phyloP scores from a whole-genome alignment of 2,797 vertebrate species.

The Clamator glandarius region DNA sequence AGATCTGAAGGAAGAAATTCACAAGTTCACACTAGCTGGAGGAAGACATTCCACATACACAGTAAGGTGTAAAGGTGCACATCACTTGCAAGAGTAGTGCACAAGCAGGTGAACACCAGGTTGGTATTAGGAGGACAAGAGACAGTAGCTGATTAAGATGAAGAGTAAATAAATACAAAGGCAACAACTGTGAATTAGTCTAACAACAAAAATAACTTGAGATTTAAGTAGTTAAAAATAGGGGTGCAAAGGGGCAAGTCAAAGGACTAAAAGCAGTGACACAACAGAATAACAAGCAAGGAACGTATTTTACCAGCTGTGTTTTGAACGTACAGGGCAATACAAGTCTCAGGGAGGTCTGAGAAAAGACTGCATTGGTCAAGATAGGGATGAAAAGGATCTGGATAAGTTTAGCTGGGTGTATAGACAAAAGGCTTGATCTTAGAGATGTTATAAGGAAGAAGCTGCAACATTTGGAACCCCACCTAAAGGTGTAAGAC shows the following conservation, averaged over 20 bases:
- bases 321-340: constrained; percentile 61
- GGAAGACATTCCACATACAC: neutral
- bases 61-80: neutral
- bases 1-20: constrained; percentile 19
- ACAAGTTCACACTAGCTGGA: neutral
- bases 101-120: neutral
- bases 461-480: constrained; percentile 54
- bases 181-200: neutral
- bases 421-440: constrained; percentile 60
- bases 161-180: neutral
- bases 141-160: neutral
- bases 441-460: constrained; percentile 59
- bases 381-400: constrained; percentile 67
- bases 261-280: constrained; percentile 29
- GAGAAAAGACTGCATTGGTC: constrained; percentile 65
- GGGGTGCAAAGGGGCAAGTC: neutral
- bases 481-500: constrained; percentile 55
- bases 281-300: neutral
- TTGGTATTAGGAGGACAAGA: neutral
- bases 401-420: constrained; percentile 65
- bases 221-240: neutral
- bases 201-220: constrained; percentile 5
- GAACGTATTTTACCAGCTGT: constrained; percentile 63
- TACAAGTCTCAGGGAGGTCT: constrained; percentile 58
- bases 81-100: neutral